A percentile compares a stretch with the other conserved stretches of the same genome.
Conservation (phyloP, 2,113 vertebrate species). For the Mormyrus lacerda region DNA sequence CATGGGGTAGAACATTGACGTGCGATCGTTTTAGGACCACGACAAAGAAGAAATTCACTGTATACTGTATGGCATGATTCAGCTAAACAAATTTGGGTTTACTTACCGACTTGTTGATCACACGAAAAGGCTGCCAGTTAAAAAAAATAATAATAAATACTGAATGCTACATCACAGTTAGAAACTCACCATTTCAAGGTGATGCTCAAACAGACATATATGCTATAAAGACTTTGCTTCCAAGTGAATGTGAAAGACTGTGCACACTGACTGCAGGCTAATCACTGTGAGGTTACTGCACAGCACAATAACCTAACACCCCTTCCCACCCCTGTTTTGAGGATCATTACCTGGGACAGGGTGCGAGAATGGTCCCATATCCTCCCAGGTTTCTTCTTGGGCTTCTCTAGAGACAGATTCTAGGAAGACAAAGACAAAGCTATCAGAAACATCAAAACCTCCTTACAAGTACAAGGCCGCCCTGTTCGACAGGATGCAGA, state of each 20-base stretch:
- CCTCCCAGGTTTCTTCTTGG: conserved; percentile 64
- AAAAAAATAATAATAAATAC: conserved; percentile 33
- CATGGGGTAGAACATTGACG: background rate
- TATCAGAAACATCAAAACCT: background rate
- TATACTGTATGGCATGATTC: background rate
- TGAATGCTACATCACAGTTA: conserved; percentile 36
- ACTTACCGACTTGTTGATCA: conserved; percentile 69
- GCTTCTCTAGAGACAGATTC: conserved; percentile 55
- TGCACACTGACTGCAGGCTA: background rate
- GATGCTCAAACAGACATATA: background rate
- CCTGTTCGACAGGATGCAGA: background rate
- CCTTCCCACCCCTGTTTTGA: conserved; percentile 41
- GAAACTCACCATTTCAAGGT: background rate
- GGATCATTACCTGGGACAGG: conserved; percentile 65
- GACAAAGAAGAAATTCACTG: background rate
- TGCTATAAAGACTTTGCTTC: background rate
- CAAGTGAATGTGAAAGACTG: background rate
- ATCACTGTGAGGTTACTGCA: background rate
- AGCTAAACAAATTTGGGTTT: background rate
- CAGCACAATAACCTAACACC: background rate
- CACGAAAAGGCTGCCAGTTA: conserved; percentile 57
- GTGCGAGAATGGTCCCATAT: conserved; percentile 70
- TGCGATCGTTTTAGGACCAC: background rate
- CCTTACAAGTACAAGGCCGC: background rate
- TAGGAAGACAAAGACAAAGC: conserved; percentile 14